These are phyloP conservation scores for Tragelaphus buxtoni DNA, from an alignment of 2,113 vertebrate species.

Conservation along the genomic window DNA sequence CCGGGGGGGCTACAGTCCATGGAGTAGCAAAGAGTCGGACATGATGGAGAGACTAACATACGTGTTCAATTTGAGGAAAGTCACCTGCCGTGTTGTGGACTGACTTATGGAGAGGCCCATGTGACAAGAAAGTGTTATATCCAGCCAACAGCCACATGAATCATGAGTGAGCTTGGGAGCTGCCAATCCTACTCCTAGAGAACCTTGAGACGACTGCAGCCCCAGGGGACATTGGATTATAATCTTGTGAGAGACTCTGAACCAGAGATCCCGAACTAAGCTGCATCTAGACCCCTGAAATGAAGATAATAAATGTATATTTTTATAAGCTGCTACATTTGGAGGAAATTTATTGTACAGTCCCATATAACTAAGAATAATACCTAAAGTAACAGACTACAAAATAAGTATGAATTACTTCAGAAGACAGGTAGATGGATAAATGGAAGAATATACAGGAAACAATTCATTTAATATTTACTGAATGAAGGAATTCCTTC, in stretches of 20 bases:
- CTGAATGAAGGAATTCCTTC: not conserved
- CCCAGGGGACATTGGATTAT: not conserved
- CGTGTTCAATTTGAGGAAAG: not conserved
- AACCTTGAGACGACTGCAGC: not conserved
- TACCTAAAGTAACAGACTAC: not conserved
- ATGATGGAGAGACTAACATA: not conserved
- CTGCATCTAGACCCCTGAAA: not conserved
- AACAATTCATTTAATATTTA: not conserved
- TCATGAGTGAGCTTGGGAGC: not conserved
- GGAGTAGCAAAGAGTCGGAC: not conserved
- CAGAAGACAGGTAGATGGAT: not conserved
- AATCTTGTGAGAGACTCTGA: not conserved
- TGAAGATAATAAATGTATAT: not conserved
- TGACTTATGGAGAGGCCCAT: not conserved
- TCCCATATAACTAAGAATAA: not conserved
- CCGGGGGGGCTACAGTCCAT: not conserved
- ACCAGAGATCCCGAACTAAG: not conserved
- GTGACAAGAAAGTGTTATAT: not conserved
- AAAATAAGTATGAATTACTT: constrained; percentile 3
- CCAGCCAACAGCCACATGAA: not conserved
- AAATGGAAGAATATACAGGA: not conserved
- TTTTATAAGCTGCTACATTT: not conserved
- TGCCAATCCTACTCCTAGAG: not conserved
- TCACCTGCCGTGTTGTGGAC: not conserved
- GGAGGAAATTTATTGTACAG: not conserved